phyloP scores from a whole-genome alignment of 2,113 vertebrate species.

The Laticauda laticaudata region DNA sequence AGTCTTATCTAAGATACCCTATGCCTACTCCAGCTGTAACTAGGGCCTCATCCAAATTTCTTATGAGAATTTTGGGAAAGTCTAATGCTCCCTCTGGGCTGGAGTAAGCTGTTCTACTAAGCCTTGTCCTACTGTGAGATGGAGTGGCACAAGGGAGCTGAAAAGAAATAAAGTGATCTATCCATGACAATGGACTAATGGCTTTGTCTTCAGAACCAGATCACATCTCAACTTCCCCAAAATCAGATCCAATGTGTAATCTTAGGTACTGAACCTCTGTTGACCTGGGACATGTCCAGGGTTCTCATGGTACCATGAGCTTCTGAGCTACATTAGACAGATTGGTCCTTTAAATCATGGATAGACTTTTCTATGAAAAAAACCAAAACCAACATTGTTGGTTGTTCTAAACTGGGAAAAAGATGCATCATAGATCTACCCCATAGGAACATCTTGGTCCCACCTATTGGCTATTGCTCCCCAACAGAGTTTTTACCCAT shows the following conservation, averaged over 20 bases:
- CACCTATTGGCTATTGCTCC: neutral
- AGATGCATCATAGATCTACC: neutral
- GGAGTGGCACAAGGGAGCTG: neutral
- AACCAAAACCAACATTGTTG: neutral
- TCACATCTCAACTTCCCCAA: neutral
- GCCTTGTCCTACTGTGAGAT: neutral
- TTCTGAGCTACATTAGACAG: neutral
- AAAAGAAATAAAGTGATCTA: neutral
- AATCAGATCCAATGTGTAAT: neutral
- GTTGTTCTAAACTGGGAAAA: neutral
- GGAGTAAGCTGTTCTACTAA: too few species aligned
- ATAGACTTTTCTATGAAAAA: too few species aligned
- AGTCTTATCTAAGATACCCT: neutral
- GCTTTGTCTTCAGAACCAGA: neutral
- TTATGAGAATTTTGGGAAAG: too few species aligned
- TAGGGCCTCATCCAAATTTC: too few species aligned
- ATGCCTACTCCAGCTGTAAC: too few species aligned
- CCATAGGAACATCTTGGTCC: neutral
- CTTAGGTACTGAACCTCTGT: too few species aligned
- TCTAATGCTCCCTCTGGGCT: too few species aligned
- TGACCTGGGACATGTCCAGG: neutral
- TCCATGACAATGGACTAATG: neutral
- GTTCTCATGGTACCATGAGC: neutral
- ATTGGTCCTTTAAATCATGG: neutral
- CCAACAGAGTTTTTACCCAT: neutral